A percentile compares a stretch with the other conserved stretches of the same genome.
phyloP scores from a whole-genome alignment of 2,113 vertebrate species.

The Chelonoidis abingdonii region DNA sequence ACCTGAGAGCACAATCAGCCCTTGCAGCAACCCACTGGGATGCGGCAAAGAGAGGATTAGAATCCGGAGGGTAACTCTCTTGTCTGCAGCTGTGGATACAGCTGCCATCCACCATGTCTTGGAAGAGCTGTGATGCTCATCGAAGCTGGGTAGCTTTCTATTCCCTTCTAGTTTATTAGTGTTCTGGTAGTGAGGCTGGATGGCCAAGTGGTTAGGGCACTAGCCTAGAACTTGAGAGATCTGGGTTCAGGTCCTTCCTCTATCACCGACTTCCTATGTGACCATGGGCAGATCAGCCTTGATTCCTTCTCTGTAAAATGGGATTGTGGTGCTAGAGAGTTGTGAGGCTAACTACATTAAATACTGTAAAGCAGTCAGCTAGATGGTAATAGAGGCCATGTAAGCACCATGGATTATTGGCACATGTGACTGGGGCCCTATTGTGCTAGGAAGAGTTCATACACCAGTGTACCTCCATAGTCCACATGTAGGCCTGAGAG shows the following conservation, averaged over 20 bases:
- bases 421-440: neutral
- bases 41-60: neutral
- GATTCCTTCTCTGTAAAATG: neutral
- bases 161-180: neutral
- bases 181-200: neutral
- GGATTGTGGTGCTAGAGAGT: neutral
- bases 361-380: neutral
- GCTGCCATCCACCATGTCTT: neutral
- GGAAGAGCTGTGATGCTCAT: neutral
- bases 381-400: neutral
- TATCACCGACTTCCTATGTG: neutral
- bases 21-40: neutral
- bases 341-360: neutral
- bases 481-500: neutral
- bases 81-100: neutral
- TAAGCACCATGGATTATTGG: neutral
- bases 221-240: neutral
- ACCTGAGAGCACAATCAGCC: neutral
- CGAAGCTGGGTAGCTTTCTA: neutral
- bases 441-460: neutral
- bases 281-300: neutral
- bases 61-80: neutral
- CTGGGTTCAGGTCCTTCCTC: neutral
- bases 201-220: neutral
- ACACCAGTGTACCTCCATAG: neutral